Percentiles rank a stretch among this genome's conserved stretches.
These are phyloP conservation scores for Thripadectes ignobilis DNA, from an alignment of 2,797 vertebrate genomes.

Conservation along the genomic window DNA sequence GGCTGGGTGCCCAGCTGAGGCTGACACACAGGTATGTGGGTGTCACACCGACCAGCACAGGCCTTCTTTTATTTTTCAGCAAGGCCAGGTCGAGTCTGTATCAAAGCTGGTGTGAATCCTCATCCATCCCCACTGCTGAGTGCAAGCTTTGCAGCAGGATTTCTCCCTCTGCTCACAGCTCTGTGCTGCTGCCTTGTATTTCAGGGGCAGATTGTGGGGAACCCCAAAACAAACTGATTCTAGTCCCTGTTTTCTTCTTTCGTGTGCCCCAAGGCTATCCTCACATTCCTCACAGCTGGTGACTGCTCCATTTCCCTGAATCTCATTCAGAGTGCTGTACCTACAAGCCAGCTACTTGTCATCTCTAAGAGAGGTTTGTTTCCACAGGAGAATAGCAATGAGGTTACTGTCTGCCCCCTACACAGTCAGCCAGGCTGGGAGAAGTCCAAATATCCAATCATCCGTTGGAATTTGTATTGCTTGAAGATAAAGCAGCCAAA, in stretches of 20 bases:
- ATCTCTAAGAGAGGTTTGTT: constrained; percentile 44
- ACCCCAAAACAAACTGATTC: background rate
- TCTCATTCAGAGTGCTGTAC: constrained; percentile 8
- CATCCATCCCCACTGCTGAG: rapidly evolving
- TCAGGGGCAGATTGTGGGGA: background rate
- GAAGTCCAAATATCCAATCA: constrained; percentile 39
- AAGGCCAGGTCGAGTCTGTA: background rate
- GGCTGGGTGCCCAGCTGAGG: background rate
- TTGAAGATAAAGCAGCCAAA: constrained; percentile 50
- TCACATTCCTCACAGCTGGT: background rate
- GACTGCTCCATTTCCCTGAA: background rate
- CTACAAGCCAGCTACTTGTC: constrained; percentile 43
- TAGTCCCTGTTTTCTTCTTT: background rate
- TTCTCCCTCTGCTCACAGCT: background rate
- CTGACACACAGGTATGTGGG: background rate
- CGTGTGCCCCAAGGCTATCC: background rate
- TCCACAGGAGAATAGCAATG: constrained; percentile 39
- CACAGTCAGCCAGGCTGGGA: constrained; percentile 22
- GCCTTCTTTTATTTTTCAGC: background rate
- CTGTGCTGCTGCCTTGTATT: background rate
- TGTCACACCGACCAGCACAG: background rate
- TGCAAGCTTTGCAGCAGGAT: background rate
- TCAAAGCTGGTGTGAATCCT: background rate
- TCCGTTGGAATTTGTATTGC: constrained; percentile 21
- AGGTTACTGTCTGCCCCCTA: constrained; percentile 47